These are phyloP conservation scores for Vireo griseus DNA, from an alignment of 2,797 vertebrate species.

Conservation along the genomic window DNA sequence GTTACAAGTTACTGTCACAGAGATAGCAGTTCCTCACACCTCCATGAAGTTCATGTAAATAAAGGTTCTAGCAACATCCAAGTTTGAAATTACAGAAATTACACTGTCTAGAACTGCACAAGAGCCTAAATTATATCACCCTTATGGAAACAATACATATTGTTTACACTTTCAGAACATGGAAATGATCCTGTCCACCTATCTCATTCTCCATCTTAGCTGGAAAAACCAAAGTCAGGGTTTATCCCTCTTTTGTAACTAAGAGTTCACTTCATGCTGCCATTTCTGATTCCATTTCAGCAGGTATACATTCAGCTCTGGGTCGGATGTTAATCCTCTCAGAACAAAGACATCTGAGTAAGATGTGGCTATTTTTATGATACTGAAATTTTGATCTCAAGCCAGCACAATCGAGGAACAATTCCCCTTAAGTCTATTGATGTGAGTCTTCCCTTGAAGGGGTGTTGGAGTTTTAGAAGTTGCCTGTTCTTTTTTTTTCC, in stretches of 20 bases:
- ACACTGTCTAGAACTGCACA: not conserved
- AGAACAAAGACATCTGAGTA: not conserved
- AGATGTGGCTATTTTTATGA: not conserved
- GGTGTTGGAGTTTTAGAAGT: too few species aligned
- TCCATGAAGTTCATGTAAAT: not conserved
- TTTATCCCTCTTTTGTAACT: not conserved
- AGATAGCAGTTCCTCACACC: not conserved
- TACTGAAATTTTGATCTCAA: conserved; percentile 2
- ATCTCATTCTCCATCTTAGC: not conserved
- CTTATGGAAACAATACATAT: not conserved
- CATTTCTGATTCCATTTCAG: not conserved
- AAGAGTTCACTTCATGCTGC: not conserved
- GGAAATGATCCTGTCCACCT: not conserved
- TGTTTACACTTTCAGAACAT: not conserved
- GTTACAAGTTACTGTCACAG: not conserved
- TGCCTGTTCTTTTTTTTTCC: too few species aligned
- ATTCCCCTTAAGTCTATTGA: conserved; percentile 30
- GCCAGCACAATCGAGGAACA: conserved; percentile 29
- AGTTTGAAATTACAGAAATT: not conserved
- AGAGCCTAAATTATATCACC: not conserved
- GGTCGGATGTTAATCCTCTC: not conserved
- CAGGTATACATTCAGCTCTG: not conserved
- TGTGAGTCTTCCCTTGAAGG: conserved; percentile 36
- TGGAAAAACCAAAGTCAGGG: not conserved
- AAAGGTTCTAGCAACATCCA: not conserved